These are phyloP conservation scores for Polyommatus iphigenia DNA, from an alignment of 2,888 invertebrate genomes.

Conservation along the genomic window DNA sequence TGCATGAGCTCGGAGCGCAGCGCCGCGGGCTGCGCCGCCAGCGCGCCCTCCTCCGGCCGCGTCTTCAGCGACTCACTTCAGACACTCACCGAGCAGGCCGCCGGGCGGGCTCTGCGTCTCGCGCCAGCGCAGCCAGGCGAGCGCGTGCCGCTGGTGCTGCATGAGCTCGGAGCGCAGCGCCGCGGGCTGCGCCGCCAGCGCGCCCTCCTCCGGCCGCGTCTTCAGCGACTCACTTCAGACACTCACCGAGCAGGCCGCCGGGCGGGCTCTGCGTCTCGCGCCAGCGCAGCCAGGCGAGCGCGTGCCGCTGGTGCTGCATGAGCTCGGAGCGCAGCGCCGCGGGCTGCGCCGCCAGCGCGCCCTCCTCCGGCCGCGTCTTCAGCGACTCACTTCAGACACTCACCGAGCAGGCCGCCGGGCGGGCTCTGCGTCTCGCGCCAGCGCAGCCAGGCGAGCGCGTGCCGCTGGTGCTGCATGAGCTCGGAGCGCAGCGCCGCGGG, in stretches of 20 bases:
- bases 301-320: constrained; percentile 92
- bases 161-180: constrained; percentile 85
- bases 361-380: constrained; percentile 53
- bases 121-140: constrained; percentile 94
- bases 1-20: constrained; percentile 85
- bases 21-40: constrained; percentile 81
- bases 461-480: constrained; percentile 91
- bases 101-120: constrained; percentile 92
- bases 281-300: constrained; percentile 94
- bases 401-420: constrained; percentile 91
- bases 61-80: not conserved
- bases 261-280: constrained; percentile 91
- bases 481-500: constrained; percentile 83
- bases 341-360: constrained; percentile 81
- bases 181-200: constrained; percentile 80
- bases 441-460: constrained; percentile 91
- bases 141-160: constrained; percentile 91
- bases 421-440: constrained; percentile 95
- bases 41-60: constrained; percentile 63
- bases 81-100: constrained; percentile 87
- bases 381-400: not conserved
- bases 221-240: not conserved
- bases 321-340: constrained; percentile 82
- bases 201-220: constrained; percentile 59
- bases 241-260: constrained; percentile 90